A percentile compares a stretch with the other conserved stretches of the same genome.
Evolutionary conservation across 2,113 vertebrate genomes (phyloP).

Genomic region (Archilochus colubris): DNA sequence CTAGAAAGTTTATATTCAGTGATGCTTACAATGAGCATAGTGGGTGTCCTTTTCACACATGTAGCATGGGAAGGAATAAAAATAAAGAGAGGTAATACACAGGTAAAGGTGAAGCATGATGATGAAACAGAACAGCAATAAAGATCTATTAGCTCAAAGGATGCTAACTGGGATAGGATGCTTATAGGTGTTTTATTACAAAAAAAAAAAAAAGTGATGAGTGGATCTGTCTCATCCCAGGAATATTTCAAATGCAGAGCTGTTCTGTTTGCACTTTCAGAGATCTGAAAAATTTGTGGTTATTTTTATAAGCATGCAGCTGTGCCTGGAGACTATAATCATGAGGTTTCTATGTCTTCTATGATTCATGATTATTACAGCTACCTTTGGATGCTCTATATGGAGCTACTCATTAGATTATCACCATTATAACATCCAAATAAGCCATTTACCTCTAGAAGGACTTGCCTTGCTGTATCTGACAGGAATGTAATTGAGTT

Average conservation of each 20-base stretch:
- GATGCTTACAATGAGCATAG: background rate
- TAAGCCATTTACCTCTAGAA: background rate
- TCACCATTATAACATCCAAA: background rate
- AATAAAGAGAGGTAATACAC: background rate
- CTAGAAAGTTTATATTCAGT: background rate
- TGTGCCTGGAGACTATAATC: background rate
- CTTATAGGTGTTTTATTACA: background rate
- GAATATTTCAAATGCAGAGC: background rate
- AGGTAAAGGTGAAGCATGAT: background rate
- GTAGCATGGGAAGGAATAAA: background rate
- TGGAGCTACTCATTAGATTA: background rate
- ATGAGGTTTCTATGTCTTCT: background rate
- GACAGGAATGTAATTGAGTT: background rate
- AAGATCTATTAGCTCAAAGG: background rate
- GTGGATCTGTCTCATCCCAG: background rate
- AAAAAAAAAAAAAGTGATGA: background rate
- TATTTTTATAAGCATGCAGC: background rate
- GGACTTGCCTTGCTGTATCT: background rate
- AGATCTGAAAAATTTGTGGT: background rate
- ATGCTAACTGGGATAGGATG: background rate
- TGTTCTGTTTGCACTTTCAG: background rate
- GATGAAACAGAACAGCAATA: background rate
- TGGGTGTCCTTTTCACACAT: background rate
- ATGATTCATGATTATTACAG: background rate
- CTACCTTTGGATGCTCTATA: background rate